phyloP scores from a whole-genome alignment of 2,888 invertebrate genomes.

The Amiota communis region DNA sequence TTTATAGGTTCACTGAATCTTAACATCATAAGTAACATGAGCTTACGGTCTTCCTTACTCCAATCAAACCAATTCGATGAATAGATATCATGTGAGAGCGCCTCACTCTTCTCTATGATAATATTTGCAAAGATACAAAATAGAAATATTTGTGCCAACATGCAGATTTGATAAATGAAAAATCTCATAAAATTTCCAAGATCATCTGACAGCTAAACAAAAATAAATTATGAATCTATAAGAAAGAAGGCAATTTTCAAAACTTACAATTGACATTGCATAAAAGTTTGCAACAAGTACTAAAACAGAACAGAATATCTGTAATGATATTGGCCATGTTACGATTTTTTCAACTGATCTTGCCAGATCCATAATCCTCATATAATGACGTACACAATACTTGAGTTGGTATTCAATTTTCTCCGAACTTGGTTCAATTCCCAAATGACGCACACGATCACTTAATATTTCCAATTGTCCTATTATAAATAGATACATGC shows the following conservation, averaged over 20 bases:
- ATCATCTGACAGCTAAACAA: conserved; percentile 46
- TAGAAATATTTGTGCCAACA: conserved; percentile 59
- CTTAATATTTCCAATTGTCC: conserved; percentile 62
- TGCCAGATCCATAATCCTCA: conserved; percentile 48
- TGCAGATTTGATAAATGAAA: conserved; percentile 52
- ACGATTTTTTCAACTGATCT: conserved; percentile 54
- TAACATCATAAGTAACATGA: conserved; percentile 55
- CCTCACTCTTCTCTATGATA: conserved; percentile 51
- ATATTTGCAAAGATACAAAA: conserved; percentile 59
- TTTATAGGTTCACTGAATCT: conserved; percentile 47
- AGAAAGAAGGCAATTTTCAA: background rate
- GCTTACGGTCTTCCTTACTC: conserved; percentile 44
- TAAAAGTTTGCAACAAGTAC: conserved; percentile 67
- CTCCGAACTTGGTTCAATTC: conserved; percentile 15
- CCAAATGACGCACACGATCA: conserved; percentile 55
- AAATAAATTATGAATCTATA: background rate
- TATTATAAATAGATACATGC: conserved; percentile 57
- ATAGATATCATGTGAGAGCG: conserved; percentile 53
- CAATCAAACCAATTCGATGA: conserved; percentile 55
- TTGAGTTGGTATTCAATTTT: conserved; percentile 50
- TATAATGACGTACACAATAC: conserved; percentile 52
- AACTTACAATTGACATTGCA: conserved; percentile 60
- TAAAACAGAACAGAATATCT: conserved; percentile 62
- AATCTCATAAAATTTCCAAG: conserved; percentile 45
- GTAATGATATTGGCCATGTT: conserved; percentile 60